Conservation (phyloP, 2,797 vertebrate genomes). For the Leptatherina wallacei region DNA sequence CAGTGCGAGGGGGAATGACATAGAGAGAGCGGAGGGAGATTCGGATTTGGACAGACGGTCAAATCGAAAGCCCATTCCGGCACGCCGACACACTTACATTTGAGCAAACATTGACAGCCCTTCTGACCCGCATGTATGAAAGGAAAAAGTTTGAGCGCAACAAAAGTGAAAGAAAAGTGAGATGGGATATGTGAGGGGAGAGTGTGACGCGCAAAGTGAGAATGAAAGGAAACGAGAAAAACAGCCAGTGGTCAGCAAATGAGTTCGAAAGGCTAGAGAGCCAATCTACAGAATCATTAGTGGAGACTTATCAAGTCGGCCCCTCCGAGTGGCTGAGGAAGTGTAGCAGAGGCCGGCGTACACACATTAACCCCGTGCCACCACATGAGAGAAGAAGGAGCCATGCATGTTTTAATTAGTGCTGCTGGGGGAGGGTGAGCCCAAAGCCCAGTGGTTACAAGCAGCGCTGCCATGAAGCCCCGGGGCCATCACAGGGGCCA, state of each 20-base stretch:
- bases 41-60: slow-evolving; percentile 66
- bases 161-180: slow-evolving; percentile 28
- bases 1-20: slow-evolving; percentile 52
- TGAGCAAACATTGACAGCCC: slow-evolving; percentile 54
- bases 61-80: slow-evolving; percentile 63
- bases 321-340: slow-evolving; percentile 35
- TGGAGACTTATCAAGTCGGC: slow-evolving; percentile 53
- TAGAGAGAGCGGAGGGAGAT: slow-evolving; percentile 39
- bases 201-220: slow-evolving; percentile 15
- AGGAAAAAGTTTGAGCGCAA: slow-evolving; percentile 44
- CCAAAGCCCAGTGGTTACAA: slow-evolving; percentile 50
- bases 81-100: slow-evolving; percentile 69
- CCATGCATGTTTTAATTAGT: slow-evolving; percentile 78
- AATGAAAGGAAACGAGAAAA: slow-evolving; percentile 8
- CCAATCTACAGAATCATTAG: slow-evolving; percentile 64
- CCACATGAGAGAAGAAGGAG: slow-evolving; percentile 56
- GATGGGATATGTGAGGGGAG: not conserved
- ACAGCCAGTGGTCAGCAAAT: slow-evolving; percentile 37
- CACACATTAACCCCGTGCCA: slow-evolving; percentile 75
- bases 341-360: slow-evolving; percentile 57
- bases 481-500: slow-evolving; percentile 58
- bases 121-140: slow-evolving; percentile 35
- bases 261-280: slow-evolving; percentile 30
- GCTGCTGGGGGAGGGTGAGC: slow-evolving; percentile 58
- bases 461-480: slow-evolving; percentile 53